Evolutionary conservation across 2,888 invertebrate species (phyloP).

Genomic region (Amiota mariae): DNA sequence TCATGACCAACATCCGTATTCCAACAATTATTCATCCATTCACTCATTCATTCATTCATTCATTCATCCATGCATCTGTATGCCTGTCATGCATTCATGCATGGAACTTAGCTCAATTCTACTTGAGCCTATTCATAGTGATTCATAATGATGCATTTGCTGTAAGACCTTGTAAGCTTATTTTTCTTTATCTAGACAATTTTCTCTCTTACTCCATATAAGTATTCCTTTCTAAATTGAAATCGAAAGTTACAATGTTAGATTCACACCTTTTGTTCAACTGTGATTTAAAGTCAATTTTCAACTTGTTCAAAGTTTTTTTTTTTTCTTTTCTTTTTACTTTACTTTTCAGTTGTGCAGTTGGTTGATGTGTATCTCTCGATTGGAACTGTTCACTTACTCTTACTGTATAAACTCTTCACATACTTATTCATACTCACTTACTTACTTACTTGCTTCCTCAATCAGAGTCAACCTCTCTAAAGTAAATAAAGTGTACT

Average conservation of each 20-base stretch:
- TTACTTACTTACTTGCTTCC: conserved; percentile 6
- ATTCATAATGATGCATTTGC: too few species aligned
- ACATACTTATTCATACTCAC: not conserved
- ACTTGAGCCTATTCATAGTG: too few species aligned
- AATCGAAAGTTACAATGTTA: conserved; percentile 21
- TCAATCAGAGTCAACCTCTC: not conserved
- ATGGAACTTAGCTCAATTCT: not conserved
- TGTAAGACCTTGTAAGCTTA: not conserved
- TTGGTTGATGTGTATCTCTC: too few species aligned
- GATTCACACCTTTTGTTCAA: conserved; percentile 23
- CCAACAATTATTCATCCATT: not conserved
- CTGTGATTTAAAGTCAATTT: conserved; percentile 17
- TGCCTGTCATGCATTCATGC: not conserved
- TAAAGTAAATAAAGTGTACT: conserved; percentile 4
- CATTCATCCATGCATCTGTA: not conserved
- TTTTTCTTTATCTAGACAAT: not conserved
- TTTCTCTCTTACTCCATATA: not conserved
- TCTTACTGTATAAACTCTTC: conserved; percentile 3
- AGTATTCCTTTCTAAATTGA: not conserved
- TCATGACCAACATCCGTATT: conserved; percentile 1
- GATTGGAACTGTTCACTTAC: too few species aligned
- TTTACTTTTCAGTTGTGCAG: conserved; percentile 31
- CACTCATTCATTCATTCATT: not conserved
- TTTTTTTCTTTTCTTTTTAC: not conserved
- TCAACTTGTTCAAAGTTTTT: not conserved